Conservation (phyloP, 2,888 invertebrate species). For the Hydroisotoma schaefferi region DNA sequence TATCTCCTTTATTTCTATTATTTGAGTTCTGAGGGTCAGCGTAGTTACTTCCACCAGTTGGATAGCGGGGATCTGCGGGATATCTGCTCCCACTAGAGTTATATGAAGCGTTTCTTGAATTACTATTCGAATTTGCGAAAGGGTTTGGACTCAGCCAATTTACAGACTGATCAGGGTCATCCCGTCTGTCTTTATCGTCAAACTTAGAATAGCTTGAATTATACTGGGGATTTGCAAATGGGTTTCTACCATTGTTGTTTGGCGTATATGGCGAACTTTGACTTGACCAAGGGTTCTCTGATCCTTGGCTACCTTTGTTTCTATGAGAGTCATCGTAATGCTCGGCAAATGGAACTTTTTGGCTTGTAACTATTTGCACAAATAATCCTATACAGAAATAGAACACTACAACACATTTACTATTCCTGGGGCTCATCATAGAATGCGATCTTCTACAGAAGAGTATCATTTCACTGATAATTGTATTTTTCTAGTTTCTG, state of each 20-base stretch:
- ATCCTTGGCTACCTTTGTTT: not conserved
- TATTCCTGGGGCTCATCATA: no score
- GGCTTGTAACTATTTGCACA: constrained; percentile 3
- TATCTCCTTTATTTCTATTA: not conserved
- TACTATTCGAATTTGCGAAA: constrained; percentile 17
- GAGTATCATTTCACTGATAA: no score
- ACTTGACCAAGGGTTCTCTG: constrained; percentile 1
- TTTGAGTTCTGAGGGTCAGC: not conserved
- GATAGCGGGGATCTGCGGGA: not conserved
- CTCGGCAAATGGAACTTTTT: constrained; percentile 16
- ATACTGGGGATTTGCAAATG: not conserved
- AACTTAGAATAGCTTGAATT: constrained; percentile 15
- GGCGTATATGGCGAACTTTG: constrained; percentile 2
- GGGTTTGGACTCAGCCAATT: constrained; percentile 42
- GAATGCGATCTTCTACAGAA: no score
- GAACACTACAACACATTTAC: no score
- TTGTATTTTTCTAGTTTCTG: no score
- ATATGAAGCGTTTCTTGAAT: not conserved
- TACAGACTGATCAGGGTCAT: constrained; percentile 31
- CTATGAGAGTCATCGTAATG: constrained; percentile 17
- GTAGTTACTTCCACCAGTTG: not conserved
- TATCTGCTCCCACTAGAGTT: not conserved
- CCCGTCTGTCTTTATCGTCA: constrained; percentile 29
- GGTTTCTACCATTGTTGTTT: not conserved
- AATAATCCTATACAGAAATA: no score